Percentiles rank a stretch among this genome's conserved stretches.
These are phyloP conservation scores for Teinopalpus imperialis DNA, from an alignment of 2,888 invertebrate genomes.

Conservation along the genomic window DNA sequence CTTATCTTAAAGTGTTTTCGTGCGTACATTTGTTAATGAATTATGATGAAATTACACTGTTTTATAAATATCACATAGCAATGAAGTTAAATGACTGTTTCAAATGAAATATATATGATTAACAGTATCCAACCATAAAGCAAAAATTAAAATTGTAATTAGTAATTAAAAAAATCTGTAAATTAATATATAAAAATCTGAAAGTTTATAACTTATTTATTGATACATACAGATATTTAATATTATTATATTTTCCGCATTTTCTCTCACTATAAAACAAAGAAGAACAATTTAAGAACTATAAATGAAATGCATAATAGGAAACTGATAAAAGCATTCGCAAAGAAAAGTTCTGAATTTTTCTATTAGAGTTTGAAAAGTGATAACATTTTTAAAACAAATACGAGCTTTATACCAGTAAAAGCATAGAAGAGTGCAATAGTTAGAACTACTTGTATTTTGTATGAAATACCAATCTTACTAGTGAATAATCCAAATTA, in stretches of 20 bases:
- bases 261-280: slow-evolving; percentile 14
- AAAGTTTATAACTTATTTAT: too few relatives aligned
- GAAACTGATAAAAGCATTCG: slow-evolving; percentile 23
- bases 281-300: slow-evolving; percentile 25
- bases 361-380: slow-evolving; percentile 17
- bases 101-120: slow-evolving; percentile 8
- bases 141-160: too few relatives aligned
- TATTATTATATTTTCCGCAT: slow-evolving; percentile 9
- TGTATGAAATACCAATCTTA: too few relatives aligned
- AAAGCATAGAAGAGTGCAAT: too few relatives aligned
- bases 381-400: slow-evolving; percentile 18
- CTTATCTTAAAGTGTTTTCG: too few relatives aligned
- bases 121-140: background rate
- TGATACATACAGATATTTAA: background rate
- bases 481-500: too few relatives aligned
- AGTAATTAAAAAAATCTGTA: too few relatives aligned
- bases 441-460: too few relatives aligned
- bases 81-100: slow-evolving; percentile 26
- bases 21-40: slow-evolving; percentile 5
- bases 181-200: too few relatives aligned
- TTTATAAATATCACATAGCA: slow-evolving; percentile 23
- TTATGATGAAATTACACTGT: slow-evolving; percentile 11
- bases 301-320: slow-evolving; percentile 25
- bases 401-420: background rate
- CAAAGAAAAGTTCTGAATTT: slow-evolving; percentile 15